These are phyloP conservation scores for Varanus komodoensis DNA, from an alignment of 2,113 vertebrate genomes.

Conservation along the genomic window DNA sequence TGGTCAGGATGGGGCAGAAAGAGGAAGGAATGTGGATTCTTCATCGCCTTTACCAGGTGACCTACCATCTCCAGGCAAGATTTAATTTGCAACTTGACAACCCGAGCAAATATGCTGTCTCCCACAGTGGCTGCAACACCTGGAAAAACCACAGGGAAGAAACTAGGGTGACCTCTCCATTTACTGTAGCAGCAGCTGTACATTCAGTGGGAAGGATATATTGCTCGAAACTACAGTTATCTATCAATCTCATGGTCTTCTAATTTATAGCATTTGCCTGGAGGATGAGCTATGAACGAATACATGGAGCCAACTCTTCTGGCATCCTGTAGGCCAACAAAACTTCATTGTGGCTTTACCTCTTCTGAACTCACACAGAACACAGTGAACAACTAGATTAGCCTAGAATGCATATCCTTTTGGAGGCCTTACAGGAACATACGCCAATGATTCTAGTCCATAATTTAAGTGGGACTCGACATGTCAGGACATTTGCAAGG, in stretches of 20 bases:
- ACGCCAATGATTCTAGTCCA: neutral
- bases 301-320: neutral
- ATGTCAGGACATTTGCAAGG: no score
- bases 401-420: neutral
- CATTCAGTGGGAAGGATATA: constrained; percentile 48
- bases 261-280: constrained; percentile 44
- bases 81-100: constrained; percentile 67
- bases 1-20: neutral
- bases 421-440: neutral
- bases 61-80: constrained; percentile 51
- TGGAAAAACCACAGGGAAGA: constrained; percentile 69
- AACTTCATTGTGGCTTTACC: neutral
- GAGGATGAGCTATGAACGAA: constrained; percentile 8
- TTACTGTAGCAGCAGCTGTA: constrained; percentile 60
- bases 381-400: neutral
- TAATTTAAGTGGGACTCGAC: neutral
- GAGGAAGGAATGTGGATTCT: neutral
- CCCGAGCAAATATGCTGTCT: constrained; percentile 22
- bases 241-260: constrained; percentile 37
- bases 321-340: neutral
- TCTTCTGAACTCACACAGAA: neutral
- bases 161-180: constrained; percentile 67
- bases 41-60: neutral
- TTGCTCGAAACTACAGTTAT: constrained; percentile 31
- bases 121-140: constrained; percentile 68